phyloP scores from a whole-genome alignment of 2,113 vertebrate species.

The Montifringilla adamsi region DNA sequence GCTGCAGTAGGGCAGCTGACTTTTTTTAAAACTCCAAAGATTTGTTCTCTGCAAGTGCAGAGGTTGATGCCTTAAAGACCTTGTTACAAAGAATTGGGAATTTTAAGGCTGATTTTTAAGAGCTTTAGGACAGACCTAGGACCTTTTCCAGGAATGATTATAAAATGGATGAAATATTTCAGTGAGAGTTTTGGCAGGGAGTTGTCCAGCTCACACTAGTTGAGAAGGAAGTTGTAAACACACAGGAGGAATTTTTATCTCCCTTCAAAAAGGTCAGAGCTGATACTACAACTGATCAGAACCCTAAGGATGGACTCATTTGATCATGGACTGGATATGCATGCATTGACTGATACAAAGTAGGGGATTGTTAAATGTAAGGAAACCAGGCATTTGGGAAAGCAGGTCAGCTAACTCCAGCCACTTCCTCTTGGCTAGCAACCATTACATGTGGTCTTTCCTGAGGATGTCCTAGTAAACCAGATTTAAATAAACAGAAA shows the following conservation, averaged over 20 bases:
- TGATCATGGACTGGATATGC: not conserved
- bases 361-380: not conserved
- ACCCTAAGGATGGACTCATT: not conserved
- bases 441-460: not conserved
- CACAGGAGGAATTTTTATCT: not conserved
- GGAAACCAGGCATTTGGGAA: not conserved
- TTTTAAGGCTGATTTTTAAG: not conserved
- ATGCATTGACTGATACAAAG: not conserved
- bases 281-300: not conserved
- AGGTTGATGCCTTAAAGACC: not conserved
- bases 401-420: not conserved
- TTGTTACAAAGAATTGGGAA: not conserved
- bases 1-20: not conserved
- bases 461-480: not conserved
- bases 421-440: not conserved
- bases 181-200: not conserved
- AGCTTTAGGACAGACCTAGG: not conserved
- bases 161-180: not conserved
- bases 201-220: not conserved
- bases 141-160: not conserved
- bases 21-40: not conserved
- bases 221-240: not conserved
- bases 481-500: not conserved
- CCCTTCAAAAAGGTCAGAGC: not conserved
- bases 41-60: not conserved